phyloP scores from a whole-genome alignment of 2,113 vertebrate species.

The Crotophaga sulcirostris region DNA sequence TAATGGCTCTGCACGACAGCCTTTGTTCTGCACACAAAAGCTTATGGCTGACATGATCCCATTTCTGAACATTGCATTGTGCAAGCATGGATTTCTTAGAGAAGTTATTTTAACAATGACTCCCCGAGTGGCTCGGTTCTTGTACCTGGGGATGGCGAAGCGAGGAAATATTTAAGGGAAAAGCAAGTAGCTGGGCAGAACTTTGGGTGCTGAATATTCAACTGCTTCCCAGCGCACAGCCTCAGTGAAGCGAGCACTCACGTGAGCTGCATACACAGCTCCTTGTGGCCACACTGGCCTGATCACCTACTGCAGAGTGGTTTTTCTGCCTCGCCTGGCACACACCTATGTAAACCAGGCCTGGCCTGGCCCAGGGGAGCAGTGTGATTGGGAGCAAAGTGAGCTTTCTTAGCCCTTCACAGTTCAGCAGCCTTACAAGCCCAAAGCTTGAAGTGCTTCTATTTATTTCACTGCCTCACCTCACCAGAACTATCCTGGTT shows the following conservation, averaged over 20 bases:
- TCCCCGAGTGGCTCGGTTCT: neutral
- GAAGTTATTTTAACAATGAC: neutral
- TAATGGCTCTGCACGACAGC: neutral
- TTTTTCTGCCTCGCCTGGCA: neutral
- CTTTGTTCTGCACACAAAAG: slow-evolving; percentile 60
- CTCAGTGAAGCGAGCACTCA: neutral
- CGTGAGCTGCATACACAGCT: neutral
- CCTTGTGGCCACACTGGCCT: accelerated
- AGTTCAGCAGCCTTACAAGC: neutral
- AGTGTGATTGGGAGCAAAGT: neutral
- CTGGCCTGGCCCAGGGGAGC: neutral
- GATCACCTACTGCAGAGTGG: neutral
- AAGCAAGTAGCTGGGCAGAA: slow-evolving; percentile 12
- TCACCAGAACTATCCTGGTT: neutral
- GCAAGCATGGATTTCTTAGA: neutral
- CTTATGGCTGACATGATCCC: neutral
- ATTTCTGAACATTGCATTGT: neutral
- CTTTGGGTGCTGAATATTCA: neutral
- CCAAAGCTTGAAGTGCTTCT: neutral
- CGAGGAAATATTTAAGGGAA: neutral
- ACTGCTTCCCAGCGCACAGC: neutral
- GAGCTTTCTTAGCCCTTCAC: neutral
- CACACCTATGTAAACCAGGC: neutral
- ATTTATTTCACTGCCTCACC: neutral
- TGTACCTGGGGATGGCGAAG: neutral